These are phyloP conservation scores for Hyperoplus lanceolatus DNA, from an alignment of 2,797 vertebrate genomes.

Conservation along the genomic window DNA sequence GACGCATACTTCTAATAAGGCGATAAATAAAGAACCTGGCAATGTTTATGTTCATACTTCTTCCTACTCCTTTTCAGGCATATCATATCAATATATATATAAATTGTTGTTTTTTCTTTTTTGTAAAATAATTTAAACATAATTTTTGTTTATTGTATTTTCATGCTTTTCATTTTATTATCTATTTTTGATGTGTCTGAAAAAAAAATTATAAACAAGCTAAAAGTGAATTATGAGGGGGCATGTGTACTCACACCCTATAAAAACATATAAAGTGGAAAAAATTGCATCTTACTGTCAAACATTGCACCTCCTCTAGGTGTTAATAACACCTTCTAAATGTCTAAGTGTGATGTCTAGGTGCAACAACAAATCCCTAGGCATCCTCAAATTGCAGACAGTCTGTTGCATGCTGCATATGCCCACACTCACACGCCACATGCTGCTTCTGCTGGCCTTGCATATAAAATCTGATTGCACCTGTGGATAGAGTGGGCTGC, in stretches of 20 bases:
- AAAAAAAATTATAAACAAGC: not conserved
- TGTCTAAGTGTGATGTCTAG: constrained; percentile 31
- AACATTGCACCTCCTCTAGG: constrained; percentile 24
- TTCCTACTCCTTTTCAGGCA: too few relatives aligned
- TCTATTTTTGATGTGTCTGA: too few relatives aligned
- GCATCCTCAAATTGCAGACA: constrained; percentile 17
- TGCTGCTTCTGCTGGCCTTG: not conserved
- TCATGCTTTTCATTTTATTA: too few relatives aligned
- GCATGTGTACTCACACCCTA: not conserved
- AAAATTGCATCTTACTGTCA: constrained; percentile 23
- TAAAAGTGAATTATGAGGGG: constrained; percentile 7
- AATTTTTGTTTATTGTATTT: too few relatives aligned
- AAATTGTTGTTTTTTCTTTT: too few relatives aligned
- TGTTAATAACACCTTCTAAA: constrained; percentile 36
- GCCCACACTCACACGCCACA: constrained; percentile 22
- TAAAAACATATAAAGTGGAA: constrained; percentile 30
- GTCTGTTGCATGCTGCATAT: constrained; percentile 43
- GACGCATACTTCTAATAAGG: not conserved
- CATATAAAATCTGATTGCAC: constrained; percentile 35
- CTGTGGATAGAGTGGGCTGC: constrained; percentile 35
- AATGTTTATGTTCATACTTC: too few relatives aligned
- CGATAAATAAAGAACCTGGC: not conserved
- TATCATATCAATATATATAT: too few relatives aligned
- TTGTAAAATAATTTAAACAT: too few relatives aligned
- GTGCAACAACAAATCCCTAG: constrained; percentile 42